A percentile compares a stretch with the other conserved stretches of the same genome.
Evolutionary conservation across 2,888 invertebrate genomes (phyloP).

Genomic region (Xanthorhoe designata): DNA sequence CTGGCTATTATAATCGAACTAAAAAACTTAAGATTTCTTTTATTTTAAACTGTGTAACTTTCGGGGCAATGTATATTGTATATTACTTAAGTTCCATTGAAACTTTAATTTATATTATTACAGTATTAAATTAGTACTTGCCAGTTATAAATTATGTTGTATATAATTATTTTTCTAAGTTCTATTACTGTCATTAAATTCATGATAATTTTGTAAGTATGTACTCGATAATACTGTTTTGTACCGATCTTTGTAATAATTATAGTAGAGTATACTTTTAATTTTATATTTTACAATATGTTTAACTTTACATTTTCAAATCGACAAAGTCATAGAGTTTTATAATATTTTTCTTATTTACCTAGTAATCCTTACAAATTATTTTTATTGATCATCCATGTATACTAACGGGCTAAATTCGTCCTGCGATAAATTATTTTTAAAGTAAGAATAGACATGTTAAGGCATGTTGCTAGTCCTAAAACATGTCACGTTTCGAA

Average conservation of each 20-base stretch:
- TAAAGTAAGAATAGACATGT: conserved; percentile 43
- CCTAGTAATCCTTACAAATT: conserved; percentile 43
- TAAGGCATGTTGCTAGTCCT: conserved; percentile 61
- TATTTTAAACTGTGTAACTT: conserved; percentile 18
- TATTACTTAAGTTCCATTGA: conserved; percentile 48
- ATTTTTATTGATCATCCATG: conserved; percentile 45
- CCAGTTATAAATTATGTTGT: conserved; percentile 73
- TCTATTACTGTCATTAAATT: conserved; percentile 50
- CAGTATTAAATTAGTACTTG: conserved; percentile 82
- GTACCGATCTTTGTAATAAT: conserved; percentile 33
- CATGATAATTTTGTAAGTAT: conserved; percentile 59
- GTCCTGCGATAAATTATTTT: conserved; percentile 55
- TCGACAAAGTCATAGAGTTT: conserved; percentile 61
- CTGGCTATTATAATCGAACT: conserved; percentile 30
- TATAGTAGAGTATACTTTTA: conserved; percentile 20
- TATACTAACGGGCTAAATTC: conserved; percentile 56
- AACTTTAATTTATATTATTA: conserved; percentile 72
- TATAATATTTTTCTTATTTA: conserved; percentile 58
- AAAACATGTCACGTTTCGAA: conserved; percentile 51
- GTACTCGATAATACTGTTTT: conserved; percentile 21
- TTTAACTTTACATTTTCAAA: conserved; percentile 42
- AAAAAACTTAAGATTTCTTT: conserved; percentile 28
- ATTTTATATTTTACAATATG: conserved; percentile 29
- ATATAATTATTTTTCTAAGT: conserved; percentile 59
- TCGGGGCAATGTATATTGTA: conserved; percentile 26